Evolutionary conservation across 2,113 vertebrate species (phyloP).

Genomic region (Tetraodon nigroviridis): DNA sequence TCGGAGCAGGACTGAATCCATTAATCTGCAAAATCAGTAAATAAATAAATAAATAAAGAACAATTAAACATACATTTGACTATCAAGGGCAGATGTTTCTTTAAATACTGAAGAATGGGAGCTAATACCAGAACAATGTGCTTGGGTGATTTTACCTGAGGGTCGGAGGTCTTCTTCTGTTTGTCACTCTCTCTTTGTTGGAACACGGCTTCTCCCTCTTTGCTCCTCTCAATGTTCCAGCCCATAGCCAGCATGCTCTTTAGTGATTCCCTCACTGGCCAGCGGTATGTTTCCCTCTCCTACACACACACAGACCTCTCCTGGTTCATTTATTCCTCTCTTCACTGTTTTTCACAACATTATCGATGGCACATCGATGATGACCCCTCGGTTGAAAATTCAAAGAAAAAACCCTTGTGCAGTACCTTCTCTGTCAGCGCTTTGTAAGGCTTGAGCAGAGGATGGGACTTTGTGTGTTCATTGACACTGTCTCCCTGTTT

Average conservation of each 20-base stretch:
- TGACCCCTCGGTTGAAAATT: background rate
- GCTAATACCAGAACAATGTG: background rate
- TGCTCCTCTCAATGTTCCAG: slow-evolving; percentile 91
- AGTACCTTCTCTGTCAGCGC: slow-evolving; percentile 89
- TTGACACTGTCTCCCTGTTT: slow-evolving; percentile 84
- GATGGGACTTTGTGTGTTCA: slow-evolving; percentile 88
- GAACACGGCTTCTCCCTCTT: slow-evolving; percentile 83
- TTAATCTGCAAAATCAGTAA: slow-evolving; percentile 79
- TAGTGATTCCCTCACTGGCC: slow-evolving; percentile 90
- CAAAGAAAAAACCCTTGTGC: no score
- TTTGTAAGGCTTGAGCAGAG: slow-evolving; percentile 90
- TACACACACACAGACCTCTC: slow-evolving; percentile 17
- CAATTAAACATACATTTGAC: background rate
- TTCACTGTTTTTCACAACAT: no score
- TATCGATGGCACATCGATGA: background rate
- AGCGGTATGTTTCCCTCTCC: slow-evolving; percentile 96
- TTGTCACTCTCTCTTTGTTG: slow-evolving; percentile 90
- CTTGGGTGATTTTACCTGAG: slow-evolving; percentile 75
- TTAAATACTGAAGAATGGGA: background rate
- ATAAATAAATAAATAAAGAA: slow-evolving; percentile 5
- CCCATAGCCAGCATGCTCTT: slow-evolving; percentile 93
- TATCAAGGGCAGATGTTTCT: background rate
- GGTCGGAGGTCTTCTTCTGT: slow-evolving; percentile 78
- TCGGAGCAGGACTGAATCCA: slow-evolving; percentile 82
- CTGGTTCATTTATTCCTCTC: no score